These are phyloP conservation scores for Caligus rogercresseyi DNA, from an alignment of 1,140 invertebrate genomes.

Conservation along the genomic window DNA sequence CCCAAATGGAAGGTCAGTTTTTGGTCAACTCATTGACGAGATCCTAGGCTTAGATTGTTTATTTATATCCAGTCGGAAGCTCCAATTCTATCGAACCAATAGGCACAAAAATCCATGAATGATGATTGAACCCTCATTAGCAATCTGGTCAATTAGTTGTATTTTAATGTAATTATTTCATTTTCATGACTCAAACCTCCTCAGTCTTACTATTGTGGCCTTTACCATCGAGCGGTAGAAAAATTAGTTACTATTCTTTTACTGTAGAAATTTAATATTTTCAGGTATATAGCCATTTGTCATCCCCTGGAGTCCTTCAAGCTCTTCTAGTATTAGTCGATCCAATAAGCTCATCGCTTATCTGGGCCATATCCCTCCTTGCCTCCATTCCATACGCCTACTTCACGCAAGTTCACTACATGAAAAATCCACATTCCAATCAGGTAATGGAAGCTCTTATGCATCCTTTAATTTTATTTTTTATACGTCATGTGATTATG, in stretches of 20 bases:
- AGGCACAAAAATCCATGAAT: no score
- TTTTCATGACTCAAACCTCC: slow-evolving; percentile 29
- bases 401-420: slow-evolving; percentile 27
- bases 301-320: slow-evolving; percentile 56
- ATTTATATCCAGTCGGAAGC: no score
- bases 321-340: slow-evolving; percentile 55
- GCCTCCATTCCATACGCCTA: slow-evolving; percentile 59
- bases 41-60: no score
- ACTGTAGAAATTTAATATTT: neutral
- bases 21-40: no score
- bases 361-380: slow-evolving; percentile 57
- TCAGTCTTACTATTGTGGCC: slow-evolving; percentile 72
- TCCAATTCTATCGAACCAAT: no score
- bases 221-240: slow-evolving; percentile 46
- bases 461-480: no score
- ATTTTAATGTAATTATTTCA: neutral
- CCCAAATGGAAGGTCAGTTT: no score
- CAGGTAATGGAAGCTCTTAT: no score
- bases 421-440: slow-evolving; percentile 13
- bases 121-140: neutral
- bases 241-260: neutral
- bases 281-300: slow-evolving; percentile 76
- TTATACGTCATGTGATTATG: no score
- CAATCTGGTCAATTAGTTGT: neutral
- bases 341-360: slow-evolving; percentile 57